Percentiles rank a stretch among this genome's conserved stretches.
Evolutionary conservation across 2,888 invertebrate species (phyloP).

Genomic region (Meloe dianella): DNA sequence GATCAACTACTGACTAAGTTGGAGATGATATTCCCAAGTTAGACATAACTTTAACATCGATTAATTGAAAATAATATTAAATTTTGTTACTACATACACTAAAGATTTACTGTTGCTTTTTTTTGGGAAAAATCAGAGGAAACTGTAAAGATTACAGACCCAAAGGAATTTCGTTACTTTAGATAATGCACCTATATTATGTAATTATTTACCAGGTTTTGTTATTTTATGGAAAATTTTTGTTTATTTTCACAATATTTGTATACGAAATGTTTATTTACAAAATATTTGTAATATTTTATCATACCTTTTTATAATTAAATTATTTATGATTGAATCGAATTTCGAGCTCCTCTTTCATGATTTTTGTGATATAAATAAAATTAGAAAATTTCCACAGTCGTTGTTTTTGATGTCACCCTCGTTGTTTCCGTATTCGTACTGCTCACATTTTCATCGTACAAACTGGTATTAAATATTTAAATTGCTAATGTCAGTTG

Average conservation of each 20-base stretch:
- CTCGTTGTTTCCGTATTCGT: no score
- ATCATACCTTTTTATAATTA: background rate
- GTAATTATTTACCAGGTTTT: background rate
- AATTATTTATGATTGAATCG: background rate
- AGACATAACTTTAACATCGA: background rate
- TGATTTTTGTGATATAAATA: no score
- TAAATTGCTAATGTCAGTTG: no score
- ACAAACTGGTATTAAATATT: no score
- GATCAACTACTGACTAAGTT: background rate
- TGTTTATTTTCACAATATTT: background rate
- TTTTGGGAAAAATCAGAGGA: no score
- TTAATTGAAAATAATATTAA: background rate
- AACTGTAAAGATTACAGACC: background rate
- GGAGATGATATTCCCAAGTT: background rate
- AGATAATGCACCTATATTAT: background rate
- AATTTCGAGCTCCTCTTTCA: no score
- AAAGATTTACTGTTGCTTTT: no score
- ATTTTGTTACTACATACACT: background rate
- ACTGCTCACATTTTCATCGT: no score
- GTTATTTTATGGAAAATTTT: background rate
- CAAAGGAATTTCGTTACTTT: background rate
- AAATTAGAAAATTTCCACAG: no score
- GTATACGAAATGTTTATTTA: background rate
- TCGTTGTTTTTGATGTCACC: no score
- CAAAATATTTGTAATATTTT: background rate